A percentile compares a stretch with the other conserved stretches of the same genome.
Evolutionary conservation across 2,113 vertebrate species (phyloP).

Genomic region (Typhlomys cinereus): DNA sequence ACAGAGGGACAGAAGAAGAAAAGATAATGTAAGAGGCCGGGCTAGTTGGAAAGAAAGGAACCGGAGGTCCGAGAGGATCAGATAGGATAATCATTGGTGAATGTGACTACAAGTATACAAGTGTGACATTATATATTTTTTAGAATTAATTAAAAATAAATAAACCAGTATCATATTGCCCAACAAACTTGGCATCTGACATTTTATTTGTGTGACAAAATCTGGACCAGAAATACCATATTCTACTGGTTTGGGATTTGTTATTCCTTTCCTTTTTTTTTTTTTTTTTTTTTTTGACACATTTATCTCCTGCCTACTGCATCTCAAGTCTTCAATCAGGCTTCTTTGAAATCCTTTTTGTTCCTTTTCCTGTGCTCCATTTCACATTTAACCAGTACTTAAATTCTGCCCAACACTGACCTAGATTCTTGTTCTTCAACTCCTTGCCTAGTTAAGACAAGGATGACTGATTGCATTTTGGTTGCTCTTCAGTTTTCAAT

Average conservation of each 20-base stretch:
- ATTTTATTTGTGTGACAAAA: background rate
- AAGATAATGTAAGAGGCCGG: no score
- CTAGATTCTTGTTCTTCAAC: background rate
- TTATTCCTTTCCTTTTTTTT: background rate
- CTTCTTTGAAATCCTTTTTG: background rate
- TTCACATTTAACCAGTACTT: background rate
- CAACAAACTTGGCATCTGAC: background rate
- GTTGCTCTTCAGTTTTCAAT: slow-evolving; percentile 21
- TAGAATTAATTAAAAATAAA: no score
- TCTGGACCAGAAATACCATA: background rate
- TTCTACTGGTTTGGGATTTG: background rate
- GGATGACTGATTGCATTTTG: background rate
- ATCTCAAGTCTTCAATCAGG: background rate
- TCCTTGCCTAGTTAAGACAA: background rate
- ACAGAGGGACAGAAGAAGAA: no score
- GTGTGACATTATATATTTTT: no score
- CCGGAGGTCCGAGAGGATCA: no score
- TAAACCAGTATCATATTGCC: background rate
- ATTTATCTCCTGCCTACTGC: background rate
- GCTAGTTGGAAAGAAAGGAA: no score
- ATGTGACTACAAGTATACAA: no score
- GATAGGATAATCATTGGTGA: no score
- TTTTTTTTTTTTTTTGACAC: background rate
- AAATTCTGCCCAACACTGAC: background rate
- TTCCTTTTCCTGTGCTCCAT: background rate